Evolutionary conservation across 2,888 invertebrate species (phyloP), one percentile per base, ranked within the genome.

Genomic region (Hirtodrosophila duncani): DNA sequence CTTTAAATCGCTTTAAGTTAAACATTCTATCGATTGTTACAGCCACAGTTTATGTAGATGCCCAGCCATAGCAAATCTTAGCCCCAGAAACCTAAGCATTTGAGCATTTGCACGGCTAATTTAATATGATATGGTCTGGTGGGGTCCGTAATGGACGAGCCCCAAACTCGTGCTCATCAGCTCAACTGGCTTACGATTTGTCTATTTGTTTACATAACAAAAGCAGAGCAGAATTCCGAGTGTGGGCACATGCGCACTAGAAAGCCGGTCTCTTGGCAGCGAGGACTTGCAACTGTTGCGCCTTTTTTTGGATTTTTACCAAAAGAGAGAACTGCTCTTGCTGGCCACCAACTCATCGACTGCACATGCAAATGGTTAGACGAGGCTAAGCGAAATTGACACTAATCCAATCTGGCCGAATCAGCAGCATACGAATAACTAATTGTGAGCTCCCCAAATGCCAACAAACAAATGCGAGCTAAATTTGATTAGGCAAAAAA

Each of bases 211-310:
- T 70, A 66, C 53, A 52, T 17, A 24, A 17, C 16, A n/a, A 10
- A 36, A 33, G 13, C 44, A 43, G 30, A 53, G 24, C 8, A 10
- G 13, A 31, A 24, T 16, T 11, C 41, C 42, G 27, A 16, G 20
- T 52, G 79, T 75, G 75, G 75, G 67, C 75, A 79, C 75, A 78
- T 77, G 75, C 75, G 75, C 75, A 71, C 23, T 49, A n/a, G 6
- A 1, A 6, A 21, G 7, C 1, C 17, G 13, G n/a, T 7, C 21
- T 53, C 55, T 33, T 48, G 42, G 50, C 38, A 27, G 33, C 21
- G 30, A 21, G 8, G 6, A 14, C 14, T 18, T 67, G 79, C 72
- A 72, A 79, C 79, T 75, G 72, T 72, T 79, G 80, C 72, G 60
- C 63, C 55, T 58, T 39, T 39, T 44, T 55, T 43, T 51, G 46